Evolutionary conservation across 2,888 invertebrate species (phyloP), one percentile per base, ranked within the genome.

Genomic region (Ypsolopha scabrella): DNA sequence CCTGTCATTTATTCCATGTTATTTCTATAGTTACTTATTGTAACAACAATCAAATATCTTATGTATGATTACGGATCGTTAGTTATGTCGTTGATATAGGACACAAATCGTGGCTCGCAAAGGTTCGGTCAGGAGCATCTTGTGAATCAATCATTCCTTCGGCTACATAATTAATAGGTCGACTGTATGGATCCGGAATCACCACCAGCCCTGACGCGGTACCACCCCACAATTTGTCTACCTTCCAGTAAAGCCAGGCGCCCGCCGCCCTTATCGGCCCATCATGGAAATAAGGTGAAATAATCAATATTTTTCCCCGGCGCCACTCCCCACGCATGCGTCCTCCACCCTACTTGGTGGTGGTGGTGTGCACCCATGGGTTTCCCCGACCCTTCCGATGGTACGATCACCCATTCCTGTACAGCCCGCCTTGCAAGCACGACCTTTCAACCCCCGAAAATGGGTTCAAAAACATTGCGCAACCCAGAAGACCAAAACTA

Each of bases 281-380:
- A 81, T 82, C 82, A 68, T 73, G 70, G 66, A 70, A 73, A 73
- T 73, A 72, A 71, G 75, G 75, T 56, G 68, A 65, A 73, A 78
- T 72, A 79, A 86, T 85, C 85, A 80, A 85, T 85, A 85, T 68
- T 68, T 62, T 64, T 63, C 67, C 65, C 47, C 34, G 75, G 53
- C 78, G 80, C 80, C 80, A 75, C 78, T 77, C 71, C 58, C 55
- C 43, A 70, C 85, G 85, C 85, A 83, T 82, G 86, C 82, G 82
- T 78, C 68, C 62, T 75, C 68, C 57, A 68, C 60, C 55, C 62
- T 59, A 68, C 69, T 70, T 71, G 71, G 72, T 82, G 80, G 83
- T 82, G 75, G 75, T 81, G 78, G 73, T 69, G 68, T 65, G 62
- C 63, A 71, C 75, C 71, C 68, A 63, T 66, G 68, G 70, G 64